Evolutionary conservation across 1,140 invertebrate species (phyloP).

Genomic region (Geopemphigus sp.): DNA sequence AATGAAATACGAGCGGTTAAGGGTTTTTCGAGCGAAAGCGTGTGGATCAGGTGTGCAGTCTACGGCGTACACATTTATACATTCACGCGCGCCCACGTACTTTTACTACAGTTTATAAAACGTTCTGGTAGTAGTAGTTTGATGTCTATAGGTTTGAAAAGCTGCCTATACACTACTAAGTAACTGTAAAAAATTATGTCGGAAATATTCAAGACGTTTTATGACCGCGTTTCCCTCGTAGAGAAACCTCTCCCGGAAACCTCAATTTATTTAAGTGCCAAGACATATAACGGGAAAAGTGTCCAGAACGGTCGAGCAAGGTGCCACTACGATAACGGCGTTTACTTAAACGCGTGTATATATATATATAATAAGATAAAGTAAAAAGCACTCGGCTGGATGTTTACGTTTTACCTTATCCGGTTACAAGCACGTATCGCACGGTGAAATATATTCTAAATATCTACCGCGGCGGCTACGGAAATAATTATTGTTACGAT

Average conservation of each 20-base stretch:
- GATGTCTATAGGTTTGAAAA: conserved; percentile 15
- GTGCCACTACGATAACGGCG: background rate
- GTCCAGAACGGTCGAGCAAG: background rate
- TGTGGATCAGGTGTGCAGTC: conserved; percentile 31
- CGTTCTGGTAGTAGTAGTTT: background rate
- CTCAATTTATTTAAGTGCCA: conserved; percentile 46
- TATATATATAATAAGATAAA: background rate
- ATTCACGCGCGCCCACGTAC: background rate
- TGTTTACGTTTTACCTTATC: conserved; percentile 9
- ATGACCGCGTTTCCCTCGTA: conserved; percentile 9
- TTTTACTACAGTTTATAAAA: conserved; percentile 38
- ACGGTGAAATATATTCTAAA: background rate
- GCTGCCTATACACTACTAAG: background rate
- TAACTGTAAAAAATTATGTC: conserved; percentile 38
- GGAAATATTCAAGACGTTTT: conserved; percentile 25
- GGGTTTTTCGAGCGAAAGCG: background rate
- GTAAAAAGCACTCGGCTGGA: conserved; percentile 10
- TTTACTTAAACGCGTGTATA: conserved; percentile 6
- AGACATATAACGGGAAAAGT: conserved; percentile 3
- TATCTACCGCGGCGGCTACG: background rate
- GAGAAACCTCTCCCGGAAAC: conserved; percentile 21
- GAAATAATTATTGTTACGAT: background rate
- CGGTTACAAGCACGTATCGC: background rate
- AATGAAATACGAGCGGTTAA: conserved; percentile 36
- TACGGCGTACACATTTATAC: too few species aligned